Percentiles rank a stretch among this genome's conserved stretches.
Conservation (phyloP, 1,140 invertebrate species). For the Bombus sibiricus region DNA sequence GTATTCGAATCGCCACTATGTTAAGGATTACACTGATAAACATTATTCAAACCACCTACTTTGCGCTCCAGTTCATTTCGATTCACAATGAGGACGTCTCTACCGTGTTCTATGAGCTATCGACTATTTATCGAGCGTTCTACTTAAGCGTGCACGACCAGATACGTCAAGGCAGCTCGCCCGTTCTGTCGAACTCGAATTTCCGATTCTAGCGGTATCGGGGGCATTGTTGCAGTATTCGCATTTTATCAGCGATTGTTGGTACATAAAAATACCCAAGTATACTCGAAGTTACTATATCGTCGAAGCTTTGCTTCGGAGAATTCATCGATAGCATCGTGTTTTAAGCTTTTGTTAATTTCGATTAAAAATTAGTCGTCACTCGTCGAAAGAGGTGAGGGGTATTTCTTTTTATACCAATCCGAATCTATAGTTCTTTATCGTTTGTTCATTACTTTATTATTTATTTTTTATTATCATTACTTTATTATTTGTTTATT, state of each 20-base stretch:
- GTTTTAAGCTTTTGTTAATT: background rate
- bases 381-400: too few species aligned
- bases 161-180: constrained; percentile 4
- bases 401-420: too few species aligned
- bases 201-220: constrained; percentile 8
- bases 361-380: background rate
- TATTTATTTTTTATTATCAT: too few species aligned
- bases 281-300: background rate
- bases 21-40: constrained; percentile 34
- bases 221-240: constrained; percentile 17
- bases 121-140: constrained; percentile 46
- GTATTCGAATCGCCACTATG: constrained; percentile 52
- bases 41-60: constrained; percentile 40
- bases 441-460: too few species aligned
- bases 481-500: too few species aligned
- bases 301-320: background rate
- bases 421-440: too few species aligned
- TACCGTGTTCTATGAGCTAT: constrained; percentile 33
- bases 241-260: constrained; percentile 9
- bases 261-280: background rate
- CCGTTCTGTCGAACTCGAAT: background rate
- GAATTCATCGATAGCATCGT: background rate
- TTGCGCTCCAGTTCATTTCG: constrained; percentile 32
- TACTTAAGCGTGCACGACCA: constrained; percentile 32
- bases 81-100: constrained; percentile 7